Evolutionary conservation across 2,888 invertebrate species (phyloP), one percentile per base, ranked within the genome.

Genomic region (Sesamia inferens): DNA sequence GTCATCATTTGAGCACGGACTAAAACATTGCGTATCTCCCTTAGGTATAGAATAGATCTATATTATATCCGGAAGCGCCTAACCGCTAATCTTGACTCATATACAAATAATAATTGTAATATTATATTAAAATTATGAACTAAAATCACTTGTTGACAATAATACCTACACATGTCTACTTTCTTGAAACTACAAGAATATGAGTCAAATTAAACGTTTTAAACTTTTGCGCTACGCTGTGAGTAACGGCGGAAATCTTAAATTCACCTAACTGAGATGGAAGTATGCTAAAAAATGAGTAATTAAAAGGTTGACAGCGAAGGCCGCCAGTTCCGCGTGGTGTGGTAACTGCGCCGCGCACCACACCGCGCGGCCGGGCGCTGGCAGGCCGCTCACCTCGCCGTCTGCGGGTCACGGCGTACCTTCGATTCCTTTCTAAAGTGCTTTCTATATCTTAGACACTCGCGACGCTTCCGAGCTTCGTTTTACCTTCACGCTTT

Each of bases 371-470:
- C 90, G 87, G 90, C 89, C 91, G 88, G 85, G 90, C 92, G 89
- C 90, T 87, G 83, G 88, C 89, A 87, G 89, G 92, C 93, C 93
- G 94, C 95, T 90, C 92, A 92, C 93, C 93, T 91, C 92, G 92
- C 88, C 88, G 92, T 88, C 92, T 92, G 90, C 94, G 90, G 94
- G 95, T 95, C 95, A 94, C 93, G 85, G 92, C 92, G 93, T 92
- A 93, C 94, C 95, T 94, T 94, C 94, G 91, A 93, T 94, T 95
- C 96, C 96, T 96, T 96, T 96, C 95, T 95, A 96, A 95, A 94
- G 93, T 95, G 92, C 96, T 96, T 95, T 96, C 96, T 95, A 95
- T 91, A 91, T 91, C 92, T 92, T 90, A 91, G 89, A 92, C 87
- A 90, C 89, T 90, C 85, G 89, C 86, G 82, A 90, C 81, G 88